Evolutionary conservation across 2,113 vertebrate genomes (phyloP).

Genomic region (Chamaetylas fuelleborni): DNA sequence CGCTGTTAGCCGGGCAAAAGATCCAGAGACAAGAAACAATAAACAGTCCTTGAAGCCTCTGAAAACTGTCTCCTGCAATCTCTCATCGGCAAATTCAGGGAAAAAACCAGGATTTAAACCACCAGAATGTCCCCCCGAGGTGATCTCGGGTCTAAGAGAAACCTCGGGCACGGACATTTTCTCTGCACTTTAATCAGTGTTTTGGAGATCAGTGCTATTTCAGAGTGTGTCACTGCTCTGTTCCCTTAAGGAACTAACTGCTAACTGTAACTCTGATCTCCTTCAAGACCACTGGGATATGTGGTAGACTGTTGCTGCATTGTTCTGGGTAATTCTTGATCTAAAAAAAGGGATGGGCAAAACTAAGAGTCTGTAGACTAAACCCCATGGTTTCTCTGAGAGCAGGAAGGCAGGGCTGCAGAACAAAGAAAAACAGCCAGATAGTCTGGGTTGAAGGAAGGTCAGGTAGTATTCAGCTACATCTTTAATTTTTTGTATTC

Average conservation of each 20-base stretch:
- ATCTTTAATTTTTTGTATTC: neutral
- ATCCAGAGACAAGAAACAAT: no score
- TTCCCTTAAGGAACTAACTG: neutral
- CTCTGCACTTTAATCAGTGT: neutral
- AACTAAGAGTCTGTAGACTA: neutral
- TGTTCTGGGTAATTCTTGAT: neutral
- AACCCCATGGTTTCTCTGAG: neutral
- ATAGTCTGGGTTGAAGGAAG: neutral
- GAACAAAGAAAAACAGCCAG: neutral
- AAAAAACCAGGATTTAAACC: no score
- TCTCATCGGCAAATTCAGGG: no score
- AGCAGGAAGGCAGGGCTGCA: neutral
- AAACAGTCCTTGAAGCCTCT: no score
- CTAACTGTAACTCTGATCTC: neutral
- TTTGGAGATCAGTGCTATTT: neutral
- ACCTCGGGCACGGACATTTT: no score
- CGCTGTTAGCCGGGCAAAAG: no score
- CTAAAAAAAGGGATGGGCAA: neutral
- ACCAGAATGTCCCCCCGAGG: no score
- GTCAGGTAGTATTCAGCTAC: neutral
- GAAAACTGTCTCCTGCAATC: no score
- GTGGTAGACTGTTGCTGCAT: neutral
- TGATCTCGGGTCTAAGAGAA: no score
- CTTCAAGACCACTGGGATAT: neutral
- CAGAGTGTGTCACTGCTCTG: neutral